phyloP scores from a whole-genome alignment of 2,888 invertebrate genomes.

The Caenorhabditis panamensis region DNA sequence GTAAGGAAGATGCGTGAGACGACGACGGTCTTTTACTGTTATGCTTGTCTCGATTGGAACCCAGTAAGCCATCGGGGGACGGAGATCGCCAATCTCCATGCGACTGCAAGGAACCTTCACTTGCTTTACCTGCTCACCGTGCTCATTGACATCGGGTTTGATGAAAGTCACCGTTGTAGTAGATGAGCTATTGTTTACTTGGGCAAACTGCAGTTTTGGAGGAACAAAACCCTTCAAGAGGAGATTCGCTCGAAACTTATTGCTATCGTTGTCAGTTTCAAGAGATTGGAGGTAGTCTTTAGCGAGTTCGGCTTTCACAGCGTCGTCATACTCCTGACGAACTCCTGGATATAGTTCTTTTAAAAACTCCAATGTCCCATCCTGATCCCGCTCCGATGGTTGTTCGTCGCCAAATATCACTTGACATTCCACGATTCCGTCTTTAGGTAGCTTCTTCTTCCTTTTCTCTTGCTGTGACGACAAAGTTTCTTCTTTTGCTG shows the following conservation, averaged over 20 bases:
- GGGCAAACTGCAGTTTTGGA: background rate
- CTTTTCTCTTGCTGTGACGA: background rate
- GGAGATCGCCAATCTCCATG: slow-evolving; percentile 4
- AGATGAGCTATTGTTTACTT: too few relatives aligned
- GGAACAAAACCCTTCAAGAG: background rate
- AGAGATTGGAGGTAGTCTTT: background rate
- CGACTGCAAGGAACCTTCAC: background rate
- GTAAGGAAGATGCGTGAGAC: slow-evolving; percentile 97
- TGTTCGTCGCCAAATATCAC: background rate
- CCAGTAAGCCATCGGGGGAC: slow-evolving; percentile 30
- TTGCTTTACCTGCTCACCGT: background rate
- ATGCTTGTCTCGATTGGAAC: slow-evolving; percentile 36
- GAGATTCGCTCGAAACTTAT: background rate
- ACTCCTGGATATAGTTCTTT: background rate
- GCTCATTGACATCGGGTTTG: background rate
- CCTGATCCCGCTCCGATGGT: background rate
- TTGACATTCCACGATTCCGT: background rate
- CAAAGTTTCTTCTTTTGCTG: too few relatives aligned
- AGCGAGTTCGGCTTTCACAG: background rate
- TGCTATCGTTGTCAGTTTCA: background rate
- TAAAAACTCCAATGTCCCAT: background rate
- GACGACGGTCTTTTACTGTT: slow-evolving; percentile 94
- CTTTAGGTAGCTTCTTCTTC: background rate
- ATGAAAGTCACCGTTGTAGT: background rate
- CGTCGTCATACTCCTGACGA: background rate